Percentiles rank a stretch among this genome's conserved stretches.
These are phyloP conservation scores for Seira musarum DNA, from an alignment of 2,888 invertebrate species.

Conservation along the genomic window DNA sequence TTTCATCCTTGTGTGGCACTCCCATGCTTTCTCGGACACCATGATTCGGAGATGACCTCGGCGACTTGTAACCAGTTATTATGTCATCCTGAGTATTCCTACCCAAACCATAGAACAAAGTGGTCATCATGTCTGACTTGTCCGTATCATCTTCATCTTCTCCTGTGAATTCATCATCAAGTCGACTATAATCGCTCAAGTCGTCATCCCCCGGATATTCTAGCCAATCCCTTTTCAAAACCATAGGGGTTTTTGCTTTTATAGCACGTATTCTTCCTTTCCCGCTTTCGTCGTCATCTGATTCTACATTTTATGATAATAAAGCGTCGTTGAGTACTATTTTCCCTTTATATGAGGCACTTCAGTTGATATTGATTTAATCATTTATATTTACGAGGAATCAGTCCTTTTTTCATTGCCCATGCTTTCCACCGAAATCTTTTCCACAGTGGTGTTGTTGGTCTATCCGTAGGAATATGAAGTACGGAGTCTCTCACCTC, in stretches of 20 bases:
- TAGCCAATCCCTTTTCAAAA: conserved; percentile 52
- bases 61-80: no score
- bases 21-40: no score
- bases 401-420: conserved; percentile 65
- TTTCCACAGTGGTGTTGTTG: conserved; percentile 64
- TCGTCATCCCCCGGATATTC: not conserved
- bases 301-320: no score
- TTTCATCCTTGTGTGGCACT: not conserved
- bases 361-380: no score
- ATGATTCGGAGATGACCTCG: no score
- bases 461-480: conserved; percentile 29
- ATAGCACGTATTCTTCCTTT: conserved; percentile 27
- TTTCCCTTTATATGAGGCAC: no score
- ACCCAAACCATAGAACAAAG: conserved; percentile 23
- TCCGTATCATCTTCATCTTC: conserved; percentile 34
- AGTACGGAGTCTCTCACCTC: conserved; percentile 53
- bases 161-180: conserved; percentile 8
- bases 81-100: no score
- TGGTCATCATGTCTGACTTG: not conserved
- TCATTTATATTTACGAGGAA: conserved; percentile 58
- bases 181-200: not conserved
- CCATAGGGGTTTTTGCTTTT: conserved; percentile 54
- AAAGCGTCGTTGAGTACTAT: no score
- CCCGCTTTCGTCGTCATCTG: no score
- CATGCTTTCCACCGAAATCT: conserved; percentile 66